These are phyloP conservation scores for Patella vulgata DNA, from an alignment of 1,140 invertebrate genomes.

Conservation along the genomic window DNA sequence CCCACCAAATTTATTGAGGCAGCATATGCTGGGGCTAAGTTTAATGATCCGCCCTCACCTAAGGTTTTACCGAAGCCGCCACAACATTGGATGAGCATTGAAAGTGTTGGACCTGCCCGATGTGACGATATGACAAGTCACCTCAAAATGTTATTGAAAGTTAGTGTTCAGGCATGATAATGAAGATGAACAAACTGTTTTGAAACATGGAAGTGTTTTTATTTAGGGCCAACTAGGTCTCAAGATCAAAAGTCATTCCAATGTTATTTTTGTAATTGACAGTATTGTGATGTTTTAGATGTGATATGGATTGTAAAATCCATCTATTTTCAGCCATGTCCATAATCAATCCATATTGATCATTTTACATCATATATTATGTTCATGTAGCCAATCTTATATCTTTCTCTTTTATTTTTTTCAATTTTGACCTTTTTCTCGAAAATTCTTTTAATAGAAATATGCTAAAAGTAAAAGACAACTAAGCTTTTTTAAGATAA, in stretches of 20 bases:
- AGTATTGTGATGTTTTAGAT: not conserved
- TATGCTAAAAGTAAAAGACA: too few relatives aligned
- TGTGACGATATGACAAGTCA: slow-evolving; percentile 67
- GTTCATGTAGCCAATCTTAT: too few relatives aligned
- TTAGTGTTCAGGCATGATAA: slow-evolving; percentile 39
- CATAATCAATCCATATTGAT: too few relatives aligned
- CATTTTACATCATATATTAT: too few relatives aligned
- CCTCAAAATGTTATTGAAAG: slow-evolving; percentile 72
- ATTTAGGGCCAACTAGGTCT: slow-evolving; percentile 6
- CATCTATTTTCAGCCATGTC: too few relatives aligned
- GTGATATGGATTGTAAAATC: too few relatives aligned
- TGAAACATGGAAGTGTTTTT: slow-evolving; percentile 1
- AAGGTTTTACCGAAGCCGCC: slow-evolving; percentile 73
- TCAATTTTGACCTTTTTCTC: too few relatives aligned
- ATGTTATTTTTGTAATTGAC: slow-evolving; percentile 14
- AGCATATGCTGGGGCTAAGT: slow-evolving; percentile 73
- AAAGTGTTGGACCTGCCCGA: slow-evolving; percentile 18
- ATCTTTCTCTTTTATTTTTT: too few relatives aligned
- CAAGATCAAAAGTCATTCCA: slow-evolving; percentile 17
- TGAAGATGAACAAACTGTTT: not conserved
- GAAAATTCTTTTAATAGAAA: too few relatives aligned
- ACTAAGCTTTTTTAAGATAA: too few relatives aligned
- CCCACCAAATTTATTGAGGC: slow-evolving; percentile 17
- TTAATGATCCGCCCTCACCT: slow-evolving; percentile 73
- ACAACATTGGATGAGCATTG: slow-evolving; percentile 69